Base-by-base conservation (phyloP, 2,797 vertebrate species). In the Perodicticus potto region DNA sequence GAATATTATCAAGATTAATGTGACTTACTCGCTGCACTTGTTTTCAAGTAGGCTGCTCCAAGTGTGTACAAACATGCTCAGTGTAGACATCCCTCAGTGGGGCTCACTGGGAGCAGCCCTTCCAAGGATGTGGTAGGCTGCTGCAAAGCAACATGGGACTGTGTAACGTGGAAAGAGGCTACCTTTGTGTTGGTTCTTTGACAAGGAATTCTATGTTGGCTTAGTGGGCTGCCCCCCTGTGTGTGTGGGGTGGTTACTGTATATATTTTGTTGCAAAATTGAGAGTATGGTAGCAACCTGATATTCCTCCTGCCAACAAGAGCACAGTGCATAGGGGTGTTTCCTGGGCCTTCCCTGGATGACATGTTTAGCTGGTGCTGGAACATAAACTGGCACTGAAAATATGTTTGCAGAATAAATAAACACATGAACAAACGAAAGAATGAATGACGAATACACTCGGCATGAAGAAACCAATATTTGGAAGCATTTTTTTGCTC, bases 401-500 rank as follows among this genome's bases (percentile, higher is more conserved):
- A 84, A 93, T 80, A 40, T 80, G 8, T 80, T 77, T 86, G 43
- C 61, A 86, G 63, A 86, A 83, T 90, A 74, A 86, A 77, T 29
- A 49, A 95, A 89, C 27, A 61, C 49, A 89, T 67, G 55, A 43
- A 59, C 34, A 22, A 95, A 40, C 89, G 43, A 91, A 61, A 59
- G 34, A 59, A 59, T 45, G 74, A 95, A 76, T 86, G 37, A 89
- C 63, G 29, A 73, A 78, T 90, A 84, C 81, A 72, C 7, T 86
- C 59, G 70, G 85, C 63, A 92, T 57, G 61, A 90, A 92, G 89
- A 89, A 74, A 92, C 72, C 73, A 61, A 14, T 92, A 63, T 88
- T 91, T 92, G 77, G 82, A 94, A 97, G 73, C n/a, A 93, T 49
- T 84, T 89, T 91, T 96, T 69, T 81, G 63, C 65, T 93, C 70